These are phyloP conservation scores for Amazona finschi DNA, from an alignment of 2,797 vertebrate species.

Conservation along the genomic window DNA sequence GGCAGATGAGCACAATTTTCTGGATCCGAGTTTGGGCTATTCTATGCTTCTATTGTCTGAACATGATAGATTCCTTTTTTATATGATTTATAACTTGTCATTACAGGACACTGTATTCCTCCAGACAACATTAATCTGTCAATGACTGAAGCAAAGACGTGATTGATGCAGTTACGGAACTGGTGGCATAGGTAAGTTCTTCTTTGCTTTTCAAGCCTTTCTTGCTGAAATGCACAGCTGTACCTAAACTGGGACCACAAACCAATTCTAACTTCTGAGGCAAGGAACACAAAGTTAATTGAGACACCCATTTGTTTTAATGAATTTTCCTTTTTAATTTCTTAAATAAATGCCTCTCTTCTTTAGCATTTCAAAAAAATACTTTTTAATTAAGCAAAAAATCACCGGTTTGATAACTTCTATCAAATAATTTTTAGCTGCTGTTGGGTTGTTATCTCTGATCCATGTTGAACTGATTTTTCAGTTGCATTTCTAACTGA, in stretches of 20 bases:
- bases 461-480: neutral
- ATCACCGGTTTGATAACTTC: neutral
- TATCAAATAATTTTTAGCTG: neutral
- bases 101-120: conserved; percentile 61
- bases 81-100: conserved; percentile 58
- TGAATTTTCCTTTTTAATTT: neutral
- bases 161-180: conserved; percentile 3
- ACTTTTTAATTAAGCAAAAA: neutral
- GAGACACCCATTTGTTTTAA: fast-evolving
- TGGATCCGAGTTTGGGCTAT: neutral
- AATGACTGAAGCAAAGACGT: conserved; percentile 7
- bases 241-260: neutral
- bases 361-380: neutral
- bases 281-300: neutral
- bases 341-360: neutral
- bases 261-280: neutral
- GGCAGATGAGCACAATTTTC: neutral
- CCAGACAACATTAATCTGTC: conserved; percentile 45
- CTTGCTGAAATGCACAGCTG: neutral
- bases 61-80: neutral
- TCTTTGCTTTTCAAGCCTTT: neutral
- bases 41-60: neutral
- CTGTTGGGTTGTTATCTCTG: neutral
- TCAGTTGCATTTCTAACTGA: conserved; percentile 34
- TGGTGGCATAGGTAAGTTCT: conserved; percentile 7